Evolutionary conservation across 1,140 invertebrate genomes (phyloP), one percentile per base, ranked within the genome.

Genomic region (Holotrichia oblita): DNA sequence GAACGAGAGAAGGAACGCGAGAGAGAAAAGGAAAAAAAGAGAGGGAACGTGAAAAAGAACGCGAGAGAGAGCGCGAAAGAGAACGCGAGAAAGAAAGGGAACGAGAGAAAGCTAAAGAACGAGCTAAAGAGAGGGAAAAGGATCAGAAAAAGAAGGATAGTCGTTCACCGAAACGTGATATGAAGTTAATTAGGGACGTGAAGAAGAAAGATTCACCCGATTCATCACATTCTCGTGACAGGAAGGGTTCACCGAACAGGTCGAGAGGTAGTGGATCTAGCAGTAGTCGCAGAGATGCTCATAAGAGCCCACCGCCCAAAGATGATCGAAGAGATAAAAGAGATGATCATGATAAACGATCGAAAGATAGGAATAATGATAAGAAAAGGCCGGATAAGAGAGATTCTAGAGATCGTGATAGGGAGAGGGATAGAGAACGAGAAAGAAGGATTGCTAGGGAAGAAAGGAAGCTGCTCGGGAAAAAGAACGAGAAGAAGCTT

Each of bases 401-500:
- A 6, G 84, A 85, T 81, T 86, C 85, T 4, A 76, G 84, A n/a
- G 85, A 85, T 76, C 79, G 83, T 61, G 84, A 83, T 3, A 79
- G 74, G 8, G 74, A 76, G 24, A 42, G 74, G 24, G 85, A 85
- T 69, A 83, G 88, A 6, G 88, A 89, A 42, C 87, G 91, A 41
- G 91, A 89, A 74, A 80, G 86, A 48, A 80, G 87, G 9, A 79
- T 87, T 27, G 86, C 88, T 12, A 83, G 89, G 9, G 86, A 87
- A 40, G 87, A 88, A 77, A 83, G 3, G 89, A 90, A 80, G 88
- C 89, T 0, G 88, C 89, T 0, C 82, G 89, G 17, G 88, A 91
- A 79, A 90, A 90, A 81, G 89, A 90, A 81, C 85, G 90, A 81
- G 88, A 92, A 85, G 89, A 90, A 79, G 89, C 89, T 0, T 83